Percentiles rank a stretch among this genome's conserved stretches.
These are phyloP conservation scores for Musca vetustissima DNA, from an alignment of 1,140 invertebrate genomes.

Conservation along the genomic window DNA sequence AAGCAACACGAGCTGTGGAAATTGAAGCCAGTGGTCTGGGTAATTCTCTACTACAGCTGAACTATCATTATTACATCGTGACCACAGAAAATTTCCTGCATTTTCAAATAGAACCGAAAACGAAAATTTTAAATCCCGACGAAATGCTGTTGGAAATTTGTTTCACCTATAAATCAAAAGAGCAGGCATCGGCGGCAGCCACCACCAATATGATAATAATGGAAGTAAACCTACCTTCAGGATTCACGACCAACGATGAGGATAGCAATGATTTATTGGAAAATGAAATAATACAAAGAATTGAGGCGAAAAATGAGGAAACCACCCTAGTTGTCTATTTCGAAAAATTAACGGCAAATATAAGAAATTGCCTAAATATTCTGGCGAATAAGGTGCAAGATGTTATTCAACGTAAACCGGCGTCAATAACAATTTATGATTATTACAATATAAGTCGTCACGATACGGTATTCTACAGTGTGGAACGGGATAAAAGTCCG, in stretches of 20 bases:
- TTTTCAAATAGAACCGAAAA: constrained; percentile 74
- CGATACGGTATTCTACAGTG: neutral
- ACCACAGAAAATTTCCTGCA: constrained; percentile 64
- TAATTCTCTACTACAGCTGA: constrained; percentile 73
- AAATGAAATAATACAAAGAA: constrained; percentile 50
- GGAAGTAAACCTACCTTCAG: constrained; percentile 78
- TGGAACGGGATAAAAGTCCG: no score
- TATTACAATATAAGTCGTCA: constrained; percentile 74
- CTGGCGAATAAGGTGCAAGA: constrained; percentile 81
- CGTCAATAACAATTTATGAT: constrained; percentile 83
- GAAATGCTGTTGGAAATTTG: constrained; percentile 72
- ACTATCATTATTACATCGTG: constrained; percentile 75
- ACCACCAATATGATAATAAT: constrained; percentile 78
- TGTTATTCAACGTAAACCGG: constrained; percentile 82
- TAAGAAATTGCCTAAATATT: constrained; percentile 77
- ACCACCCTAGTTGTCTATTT: neutral
- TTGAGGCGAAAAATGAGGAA: constrained; percentile 70
- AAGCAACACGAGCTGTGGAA: constrained; percentile 49
- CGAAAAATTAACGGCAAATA: neutral
- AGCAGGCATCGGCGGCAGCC: constrained; percentile 45
- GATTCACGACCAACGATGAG: constrained; percentile 41
- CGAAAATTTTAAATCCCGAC: constrained; percentile 61
- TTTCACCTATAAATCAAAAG: constrained; percentile 42
- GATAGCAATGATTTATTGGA: neutral
- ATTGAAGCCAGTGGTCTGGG: constrained; percentile 69